These are phyloP conservation scores for Pantala flavescens DNA, from an alignment of 1,140 invertebrate species.

Conservation along the genomic window DNA sequence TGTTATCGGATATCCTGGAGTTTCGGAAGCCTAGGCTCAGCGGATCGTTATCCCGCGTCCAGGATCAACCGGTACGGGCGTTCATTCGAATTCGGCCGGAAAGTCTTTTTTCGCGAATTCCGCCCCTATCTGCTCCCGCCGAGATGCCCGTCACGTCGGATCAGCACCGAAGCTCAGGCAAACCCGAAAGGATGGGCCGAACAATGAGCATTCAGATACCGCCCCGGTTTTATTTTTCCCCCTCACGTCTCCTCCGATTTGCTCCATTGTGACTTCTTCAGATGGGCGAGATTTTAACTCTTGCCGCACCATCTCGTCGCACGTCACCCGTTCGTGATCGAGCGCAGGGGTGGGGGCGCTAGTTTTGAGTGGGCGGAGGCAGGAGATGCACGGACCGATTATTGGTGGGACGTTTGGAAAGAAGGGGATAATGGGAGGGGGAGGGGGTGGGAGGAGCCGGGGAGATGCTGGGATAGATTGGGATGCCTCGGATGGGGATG, in stretches of 20 bases:
- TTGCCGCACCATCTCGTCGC: neutral
- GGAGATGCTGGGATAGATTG: neutral
- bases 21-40: neutral
- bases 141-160: neutral
- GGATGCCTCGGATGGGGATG: neutral
- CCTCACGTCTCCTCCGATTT: neutral
- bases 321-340: neutral
- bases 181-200: no score
- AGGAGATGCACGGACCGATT: neutral
- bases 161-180: neutral
- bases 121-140: neutral
- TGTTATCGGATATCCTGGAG: neutral
- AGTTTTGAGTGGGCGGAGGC: neutral
- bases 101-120: neutral
- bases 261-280: neutral
- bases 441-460: neutral
- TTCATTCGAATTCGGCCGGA: no score
- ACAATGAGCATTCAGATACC: neutral
- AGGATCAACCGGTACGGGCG: no score
- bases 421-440: neutral
- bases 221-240: neutral
- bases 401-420: neutral
- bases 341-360: neutral
- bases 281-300: neutral
- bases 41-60: neutral